A percentile compares a stretch with the other conserved stretches of the same genome.
phyloP scores from a whole-genome alignment of 1,140 invertebrate genomes.

The Aphidius ervi region DNA sequence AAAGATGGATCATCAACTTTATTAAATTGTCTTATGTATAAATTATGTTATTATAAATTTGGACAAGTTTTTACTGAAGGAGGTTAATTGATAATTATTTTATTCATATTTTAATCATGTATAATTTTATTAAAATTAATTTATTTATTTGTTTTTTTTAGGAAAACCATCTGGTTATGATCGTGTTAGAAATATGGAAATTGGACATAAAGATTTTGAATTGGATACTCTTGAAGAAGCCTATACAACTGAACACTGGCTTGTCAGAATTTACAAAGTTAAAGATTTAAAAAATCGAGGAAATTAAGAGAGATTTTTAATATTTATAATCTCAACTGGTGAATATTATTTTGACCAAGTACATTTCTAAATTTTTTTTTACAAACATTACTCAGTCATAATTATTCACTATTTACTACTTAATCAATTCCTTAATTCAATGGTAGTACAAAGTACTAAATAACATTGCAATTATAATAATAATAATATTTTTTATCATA shows the following conservation, averaged over 20 bases:
- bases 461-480: too few relatives aligned
- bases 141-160: slow-evolving; percentile 34
- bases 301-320: slow-evolving; percentile 26
- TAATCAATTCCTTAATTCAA: too few relatives aligned
- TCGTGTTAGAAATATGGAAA: slow-evolving; percentile 85
- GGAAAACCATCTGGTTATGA: slow-evolving; percentile 87
- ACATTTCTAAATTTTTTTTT: too few relatives aligned
- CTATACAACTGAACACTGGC: slow-evolving; percentile 94
- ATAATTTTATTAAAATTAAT: not conserved
- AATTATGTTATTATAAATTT: slow-evolving; percentile 94
- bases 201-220: slow-evolving; percentile 94
- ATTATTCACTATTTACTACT: too few relatives aligned
- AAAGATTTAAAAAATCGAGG: slow-evolving; percentile 85
- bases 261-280: slow-evolving; percentile 92
- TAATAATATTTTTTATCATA: too few relatives aligned
- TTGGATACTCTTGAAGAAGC: slow-evolving; percentile 89
- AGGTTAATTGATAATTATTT: slow-evolving; percentile 55
- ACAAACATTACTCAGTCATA: too few relatives aligned
- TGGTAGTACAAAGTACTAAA: too few relatives aligned
- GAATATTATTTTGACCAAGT: too few relatives aligned
- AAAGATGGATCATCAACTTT: slow-evolving; percentile 81
- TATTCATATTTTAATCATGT: slow-evolving; percentile 13
- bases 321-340: not conserved
- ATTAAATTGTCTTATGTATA: slow-evolving; percentile 93
- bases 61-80: slow-evolving; percentile 93